Base-by-base conservation (phyloP, 1,140 invertebrate genomes). In the Tetramorium alpestre region DNA sequence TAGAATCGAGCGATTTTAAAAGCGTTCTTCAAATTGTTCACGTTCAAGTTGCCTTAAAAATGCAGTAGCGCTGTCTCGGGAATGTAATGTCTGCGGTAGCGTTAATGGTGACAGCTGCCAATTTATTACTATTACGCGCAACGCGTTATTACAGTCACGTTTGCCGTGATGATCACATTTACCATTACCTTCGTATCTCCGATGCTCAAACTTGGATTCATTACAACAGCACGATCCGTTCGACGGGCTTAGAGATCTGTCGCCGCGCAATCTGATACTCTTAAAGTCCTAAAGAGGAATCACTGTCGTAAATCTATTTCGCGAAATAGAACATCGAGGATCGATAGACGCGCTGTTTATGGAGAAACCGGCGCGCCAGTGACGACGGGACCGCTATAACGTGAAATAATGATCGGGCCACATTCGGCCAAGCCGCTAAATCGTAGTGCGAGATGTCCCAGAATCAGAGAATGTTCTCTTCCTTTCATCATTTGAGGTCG, bases 251-350 rank as follows among this genome's bases (percentile, higher is more conserved):
- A 10, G 22, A 44, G 10, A 13, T 67, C 28, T n/a, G 8, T 70
- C 65, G 78, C 6, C 22, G 22, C 47, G 38, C 33, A 81, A 70
- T 58, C 65, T 44, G 33, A 51, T 25, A 56, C 38, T 41, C 33
- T 38, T 44, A 56, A 81, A 72, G 51, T 82, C 65, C 10, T 72
- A 72, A 44, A 82, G 38, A n/a, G 22, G 22, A 82, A 70, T 82
- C 78, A 56, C 25, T 3, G 38, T 44, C 22, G 51, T 81, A 81
- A 81, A 70, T 81, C 49, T 69, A 81, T 70, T 81, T 81, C 49
- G 38, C 22, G n/a, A 81, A 81, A 81, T 81, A 81, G 38, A 69
- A 13, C 78, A 70, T 28, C 64, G 33, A 1, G 38, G 33, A 81
- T 69, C 78, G 28, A 67, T 78, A 51, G 44, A 78, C 13, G 22